Percentiles rank a stretch among this genome's conserved stretches.
Conservation (phyloP, 1,140 invertebrate species). For the Brachionus paranguensis region DNA sequence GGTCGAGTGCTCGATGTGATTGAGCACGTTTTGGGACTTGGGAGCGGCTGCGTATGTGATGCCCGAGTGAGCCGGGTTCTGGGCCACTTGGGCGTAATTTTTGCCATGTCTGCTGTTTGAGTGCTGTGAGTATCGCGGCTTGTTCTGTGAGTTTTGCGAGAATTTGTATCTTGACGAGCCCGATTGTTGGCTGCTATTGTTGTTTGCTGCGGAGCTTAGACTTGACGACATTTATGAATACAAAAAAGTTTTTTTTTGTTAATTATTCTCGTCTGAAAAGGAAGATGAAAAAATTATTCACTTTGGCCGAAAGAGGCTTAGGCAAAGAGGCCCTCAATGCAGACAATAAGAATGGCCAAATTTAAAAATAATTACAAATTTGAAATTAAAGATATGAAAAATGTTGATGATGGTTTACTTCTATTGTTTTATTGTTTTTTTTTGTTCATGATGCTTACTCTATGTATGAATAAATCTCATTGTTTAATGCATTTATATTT, state of each 20-base stretch:
- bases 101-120: background rate
- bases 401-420: background rate
- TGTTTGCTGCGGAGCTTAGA: background rate
- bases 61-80: background rate
- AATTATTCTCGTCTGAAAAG: background rate
- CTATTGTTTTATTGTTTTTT: background rate
- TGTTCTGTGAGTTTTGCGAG: background rate
- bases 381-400: background rate
- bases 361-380: background rate
- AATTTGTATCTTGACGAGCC: background rate
- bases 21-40: background rate
- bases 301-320: background rate
- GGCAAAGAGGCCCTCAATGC: background rate
- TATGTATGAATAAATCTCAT: background rate
- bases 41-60: background rate
- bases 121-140: background rate
- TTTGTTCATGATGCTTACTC: constrained; percentile 9
- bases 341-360: background rate
- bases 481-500: background rate
- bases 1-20: background rate
- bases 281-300: background rate
- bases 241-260: constrained; percentile 7
- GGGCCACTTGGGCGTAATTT: background rate
- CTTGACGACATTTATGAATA: constrained; percentile 25
- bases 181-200: background rate